Base-by-base conservation (phyloP, 2,113 vertebrate species). In the Callopanchax toddi region DNA sequence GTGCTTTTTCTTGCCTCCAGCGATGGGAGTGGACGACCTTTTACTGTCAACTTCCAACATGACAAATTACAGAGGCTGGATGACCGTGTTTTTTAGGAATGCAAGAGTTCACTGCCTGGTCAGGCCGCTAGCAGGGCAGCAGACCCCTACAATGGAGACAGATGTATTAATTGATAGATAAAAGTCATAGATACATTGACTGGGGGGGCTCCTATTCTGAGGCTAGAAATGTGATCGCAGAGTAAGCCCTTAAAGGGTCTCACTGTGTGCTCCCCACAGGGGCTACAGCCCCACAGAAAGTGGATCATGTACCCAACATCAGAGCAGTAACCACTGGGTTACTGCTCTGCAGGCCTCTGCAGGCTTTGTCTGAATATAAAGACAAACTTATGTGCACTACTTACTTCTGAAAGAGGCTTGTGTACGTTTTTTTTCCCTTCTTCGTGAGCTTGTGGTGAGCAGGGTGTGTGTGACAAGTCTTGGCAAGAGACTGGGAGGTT, bases 1-100 rank as follows among this genome's bases (percentile, higher is more conserved):
- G 86, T 89, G 86, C 88, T 87, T 85, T 91, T 91, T 91, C 86
- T 92, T 86, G 91, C 91, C 91, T 88, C 82, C 81, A 84, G 92
- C 92, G 77, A 92, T 91, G 89, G 91, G 91, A 92, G 89, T 85
- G 85, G 86, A 90, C 92, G 92, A 93, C 92, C 92, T 93, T 93
- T 93, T 90, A 91, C 92, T 92, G 92, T 92, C 92, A 93, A 79
- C 87, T 89, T 87, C 86, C 77, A 89, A 91, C 86, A 91, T 93
- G 92, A 93, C 92, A 92, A 92, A 93, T 88, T 91, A 86, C 91
- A 87, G 83, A 89, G 81, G 74, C 84, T 87, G 89, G 89, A 89
- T 91, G 90, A 89, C 89, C 88, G 88, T 92, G 91, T 92, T 92
- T 92, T 92, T 90, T 89, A 92, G 88, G 89, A 93, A 92, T 91